Evolutionary conservation across 2,888 invertebrate species (phyloP).

Genomic region (Cataglyphis altisquamis): DNA sequence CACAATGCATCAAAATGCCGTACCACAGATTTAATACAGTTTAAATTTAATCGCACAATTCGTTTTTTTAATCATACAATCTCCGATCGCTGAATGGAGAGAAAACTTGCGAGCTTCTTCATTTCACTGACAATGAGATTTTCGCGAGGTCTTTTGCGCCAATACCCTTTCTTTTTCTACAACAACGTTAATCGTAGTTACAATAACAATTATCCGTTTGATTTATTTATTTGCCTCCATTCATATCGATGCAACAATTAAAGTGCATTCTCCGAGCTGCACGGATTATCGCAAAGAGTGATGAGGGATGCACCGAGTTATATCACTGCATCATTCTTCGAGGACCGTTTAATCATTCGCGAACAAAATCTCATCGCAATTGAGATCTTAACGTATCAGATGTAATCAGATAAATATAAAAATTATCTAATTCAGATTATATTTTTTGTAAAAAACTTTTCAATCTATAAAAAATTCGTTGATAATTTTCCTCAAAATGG

Average conservation of each 20-base stretch:
- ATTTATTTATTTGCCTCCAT: constrained; percentile 73
- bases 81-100: constrained; percentile 53
- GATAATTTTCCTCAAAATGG: constrained; percentile 9
- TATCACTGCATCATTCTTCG: constrained; percentile 39
- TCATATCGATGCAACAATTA: constrained; percentile 39
- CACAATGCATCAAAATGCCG: constrained; percentile 81
- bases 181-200: constrained; percentile 74
- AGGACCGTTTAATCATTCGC: constrained; percentile 35
- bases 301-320: constrained; percentile 44
- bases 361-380: constrained; percentile 21
- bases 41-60: constrained; percentile 54
- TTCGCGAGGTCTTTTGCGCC: constrained; percentile 43
- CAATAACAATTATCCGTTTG: constrained; percentile 80
- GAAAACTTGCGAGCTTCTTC: constrained; percentile 33
- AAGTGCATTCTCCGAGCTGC: constrained; percentile 44
- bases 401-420: constrained; percentile 14
- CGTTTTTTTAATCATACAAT: constrained; percentile 50
- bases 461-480: constrained; percentile 42
- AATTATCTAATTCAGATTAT: background rate
- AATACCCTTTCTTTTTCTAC: constrained; percentile 59
- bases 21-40: constrained; percentile 77
- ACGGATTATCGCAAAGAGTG: constrained; percentile 36
- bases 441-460: constrained; percentile 20
- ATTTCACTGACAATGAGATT: constrained; percentile 9
- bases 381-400: constrained; percentile 12